Base-by-base conservation (phyloP, 2,888 invertebrate species). In the Pseudoips prasinana region DNA sequence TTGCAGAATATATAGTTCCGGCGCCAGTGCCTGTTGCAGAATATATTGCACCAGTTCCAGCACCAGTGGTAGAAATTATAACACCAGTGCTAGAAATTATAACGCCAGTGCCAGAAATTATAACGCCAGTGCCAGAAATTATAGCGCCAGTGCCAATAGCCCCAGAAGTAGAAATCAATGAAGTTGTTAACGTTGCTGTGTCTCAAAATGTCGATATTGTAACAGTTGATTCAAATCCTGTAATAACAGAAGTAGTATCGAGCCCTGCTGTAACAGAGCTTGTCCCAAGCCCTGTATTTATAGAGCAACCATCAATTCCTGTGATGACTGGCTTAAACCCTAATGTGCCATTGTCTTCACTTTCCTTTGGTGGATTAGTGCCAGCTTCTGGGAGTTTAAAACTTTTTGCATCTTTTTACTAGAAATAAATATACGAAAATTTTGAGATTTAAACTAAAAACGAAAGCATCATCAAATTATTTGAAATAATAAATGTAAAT, bases 351-450 rank as follows among this genome's bases (percentile, higher is more conserved):
- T 10, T 33, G 3, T 4, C 29, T n/a, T 20, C 1, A 17, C 8
- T 41, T 0, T 27, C 9, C 5, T 56, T 56, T 39, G 10, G 30
- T 10, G 56, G 56, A 1, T 28, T n/a, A 4, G 25, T 57, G 1
- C 44, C 52, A 6, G 57, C 37, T 0, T 39, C 45, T 17, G 57
- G 57, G 0, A 33, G 35, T 9, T 29, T 57, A 3, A 52, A 10
- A 3, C 46, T 57, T 14, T 29, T 10, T 10, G 10, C 27, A 1
- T 30, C 30, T 24, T 51, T 49, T n/a, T 38, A 23, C 34, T 46
- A 14, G 23, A n/a, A n/a, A n/a, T 32, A n/a, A 7, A 2, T 1
- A 1, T 14, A 8, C 11, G 10, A n/a, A n/a, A n/a, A n/a, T n/a
- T n/a, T n/a, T n/a, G n/a, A n/a, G n/a, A n/a, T n/a, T n/a, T n/a